Base-by-base conservation (phyloP, 2,113 vertebrate genomes). In the Oryzias woworae region DNA sequence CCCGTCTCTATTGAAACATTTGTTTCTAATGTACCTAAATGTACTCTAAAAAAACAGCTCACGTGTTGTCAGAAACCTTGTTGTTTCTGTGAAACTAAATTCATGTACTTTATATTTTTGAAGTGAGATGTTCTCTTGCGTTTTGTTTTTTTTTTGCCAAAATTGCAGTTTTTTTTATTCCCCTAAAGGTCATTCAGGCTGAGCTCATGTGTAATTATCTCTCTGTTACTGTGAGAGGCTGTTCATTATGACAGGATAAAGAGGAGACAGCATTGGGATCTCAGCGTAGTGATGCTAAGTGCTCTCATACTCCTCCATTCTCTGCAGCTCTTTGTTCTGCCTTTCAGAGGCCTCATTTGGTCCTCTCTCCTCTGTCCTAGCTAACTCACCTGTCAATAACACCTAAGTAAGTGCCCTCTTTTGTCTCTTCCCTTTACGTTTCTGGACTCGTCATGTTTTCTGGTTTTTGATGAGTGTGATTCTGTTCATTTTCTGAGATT, bases 171-270 rank as follows among this genome's bases (percentile, higher is more conserved):
- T 16, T 73, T 44, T 69, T 64, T n/a, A n/a, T n/a, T 6, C 26
- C 28, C 26, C 22, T 23, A 63, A 80, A 80, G 77, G 71, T 84
- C 66, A 66, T 17, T 18, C 41, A 42, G 17, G 13, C 60, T 48
- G 5, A 14, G 49, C 61, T 73, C 50, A 22, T 80, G 61, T 75
- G 76, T 84, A 76, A 78, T 86, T 80, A 82, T 72, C 62, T 66
- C 53, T 45, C 41, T 73, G 75, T 77, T 68, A 57, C 63, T 31
- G 56, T 44, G 69, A 66, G 76, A 71, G 62, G 48, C 56, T 36
- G 66, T 62, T 77, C 71, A 70, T 86, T 77, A 82, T 56, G 73
- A 72, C 55, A 50, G 69, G 71, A 54, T 80, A 44, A 77, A 75
- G 63, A 64, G 69, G 47, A 54, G 60, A 52, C 63, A 71, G 65